A percentile compares a stretch with the other conserved stretches of the same genome.
Evolutionary conservation across 2,797 vertebrate genomes (phyloP).

Genomic region (Coregonus suidteri): DNA sequence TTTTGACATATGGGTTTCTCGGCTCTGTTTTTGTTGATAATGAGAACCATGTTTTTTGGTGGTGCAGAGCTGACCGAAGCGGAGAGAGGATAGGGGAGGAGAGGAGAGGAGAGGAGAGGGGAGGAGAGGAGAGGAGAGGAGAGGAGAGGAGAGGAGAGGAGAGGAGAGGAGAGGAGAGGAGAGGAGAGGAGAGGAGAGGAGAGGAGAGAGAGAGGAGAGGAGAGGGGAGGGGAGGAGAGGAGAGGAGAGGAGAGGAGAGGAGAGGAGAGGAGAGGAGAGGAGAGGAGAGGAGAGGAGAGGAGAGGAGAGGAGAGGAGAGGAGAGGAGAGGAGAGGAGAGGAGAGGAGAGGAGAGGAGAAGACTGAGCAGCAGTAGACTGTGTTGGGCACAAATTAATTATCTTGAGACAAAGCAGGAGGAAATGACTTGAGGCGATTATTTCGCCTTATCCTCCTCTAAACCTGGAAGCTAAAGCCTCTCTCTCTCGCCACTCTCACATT

Average conservation of each 20-base stretch:
- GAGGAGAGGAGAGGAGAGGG: not conserved
- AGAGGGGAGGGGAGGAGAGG: not conserved
- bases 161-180: not conserved
- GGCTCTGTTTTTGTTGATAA: constrained; percentile 61
- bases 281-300: not conserved
- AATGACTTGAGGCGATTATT: not conserved
- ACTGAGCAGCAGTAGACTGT: too few species aligned
- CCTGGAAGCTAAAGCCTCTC: not conserved
- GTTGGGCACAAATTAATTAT: not conserved
- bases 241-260: not conserved
- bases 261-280: not conserved
- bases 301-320: not conserved
- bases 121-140: not conserved
- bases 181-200: not conserved
- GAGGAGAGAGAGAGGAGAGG: not conserved
- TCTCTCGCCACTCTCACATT: not conserved
- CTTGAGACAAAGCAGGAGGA: not conserved
- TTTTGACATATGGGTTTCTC: constrained; percentile 62
- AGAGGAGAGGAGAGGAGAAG: not conserved
- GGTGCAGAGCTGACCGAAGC: constrained; percentile 8
- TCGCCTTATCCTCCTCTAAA: not conserved
- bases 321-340: not conserved
- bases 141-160: not conserved
- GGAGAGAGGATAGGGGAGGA: not conserved
- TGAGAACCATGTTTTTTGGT: constrained; percentile 55